Percentiles rank a stretch among this genome's conserved stretches.
Evolutionary conservation across 1,140 invertebrate species (phyloP).

Genomic region (Pissodes strobi): DNA sequence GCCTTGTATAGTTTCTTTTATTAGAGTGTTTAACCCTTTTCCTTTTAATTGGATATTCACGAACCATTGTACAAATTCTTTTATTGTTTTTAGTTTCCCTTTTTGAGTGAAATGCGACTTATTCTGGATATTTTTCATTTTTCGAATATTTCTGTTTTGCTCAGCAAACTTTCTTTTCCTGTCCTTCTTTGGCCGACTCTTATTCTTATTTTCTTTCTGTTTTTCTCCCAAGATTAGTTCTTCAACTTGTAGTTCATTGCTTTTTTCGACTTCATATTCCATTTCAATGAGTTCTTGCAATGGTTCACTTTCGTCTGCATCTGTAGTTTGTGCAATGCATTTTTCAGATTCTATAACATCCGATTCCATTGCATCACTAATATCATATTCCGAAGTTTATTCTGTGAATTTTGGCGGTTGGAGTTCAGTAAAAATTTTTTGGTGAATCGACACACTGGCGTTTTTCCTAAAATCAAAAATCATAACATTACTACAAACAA

Average conservation of each 20-base stretch:
- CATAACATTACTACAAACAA: too few species aligned
- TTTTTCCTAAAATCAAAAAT: not conserved
- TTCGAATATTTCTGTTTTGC: not conserved
- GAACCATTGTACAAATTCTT: not conserved
- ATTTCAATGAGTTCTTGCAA: too few species aligned
- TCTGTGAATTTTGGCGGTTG: not conserved
- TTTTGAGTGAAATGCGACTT: not conserved
- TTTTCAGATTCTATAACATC: not conserved
- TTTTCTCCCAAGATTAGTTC: not conserved
- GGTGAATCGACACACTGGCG: not conserved
- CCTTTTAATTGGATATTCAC: not conserved
- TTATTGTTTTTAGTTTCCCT: not conserved
- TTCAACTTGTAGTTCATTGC: not conserved
- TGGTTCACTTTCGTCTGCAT: not conserved
- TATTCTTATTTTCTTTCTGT: constrained; percentile 2
- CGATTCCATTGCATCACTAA: not conserved
- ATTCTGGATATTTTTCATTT: not conserved
- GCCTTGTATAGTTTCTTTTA: not conserved
- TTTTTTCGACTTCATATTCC: too few species aligned
- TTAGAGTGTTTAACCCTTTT: not conserved
- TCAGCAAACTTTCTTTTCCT: too few species aligned
- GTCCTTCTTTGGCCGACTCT: not conserved
- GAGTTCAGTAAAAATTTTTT: constrained; percentile 5
- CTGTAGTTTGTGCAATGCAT: not conserved
- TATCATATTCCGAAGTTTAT: not conserved